Conservation (phyloP, 2,797 vertebrate genomes). For the Characodon lateralis region DNA sequence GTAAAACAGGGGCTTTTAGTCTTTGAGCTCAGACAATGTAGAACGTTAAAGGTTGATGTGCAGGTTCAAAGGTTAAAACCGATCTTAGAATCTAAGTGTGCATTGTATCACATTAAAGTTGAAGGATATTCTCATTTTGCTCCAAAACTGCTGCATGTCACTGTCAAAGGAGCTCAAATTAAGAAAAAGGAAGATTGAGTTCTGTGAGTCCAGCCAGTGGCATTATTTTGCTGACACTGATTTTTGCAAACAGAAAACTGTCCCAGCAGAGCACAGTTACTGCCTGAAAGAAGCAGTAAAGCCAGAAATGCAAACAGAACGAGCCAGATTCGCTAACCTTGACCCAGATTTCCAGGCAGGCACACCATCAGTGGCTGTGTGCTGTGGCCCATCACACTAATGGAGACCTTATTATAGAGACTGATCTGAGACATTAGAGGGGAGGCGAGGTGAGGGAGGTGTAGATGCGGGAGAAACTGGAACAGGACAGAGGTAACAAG, state of each 20-base stretch:
- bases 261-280: conserved; percentile 37
- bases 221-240: conserved; percentile 56
- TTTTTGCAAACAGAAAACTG: conserved; percentile 38
- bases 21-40: neutral
- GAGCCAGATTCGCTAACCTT: conserved; percentile 71
- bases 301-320: conserved; percentile 50
- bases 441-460: conserved; percentile 21
- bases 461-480: conserved; percentile 45
- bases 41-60: neutral
- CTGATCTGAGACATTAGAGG: conserved; percentile 25
- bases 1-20: neutral
- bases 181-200: conserved; percentile 5
- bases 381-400: conserved; percentile 38
- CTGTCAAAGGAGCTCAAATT: conserved; percentile 12
- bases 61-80: neutral
- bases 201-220: conserved; percentile 12
- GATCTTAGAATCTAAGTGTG: neutral
- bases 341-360: conserved; percentile 75
- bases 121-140: conserved; percentile 4
- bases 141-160: neutral
- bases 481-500: conserved; percentile 12
- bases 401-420: conserved; percentile 61
- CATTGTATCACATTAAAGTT: conserved; percentile 3
- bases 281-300: conserved; percentile 43
- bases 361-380: conserved; percentile 35